Base-by-base conservation (phyloP, 1,140 invertebrate species). In the Conus betulinus region DNA sequence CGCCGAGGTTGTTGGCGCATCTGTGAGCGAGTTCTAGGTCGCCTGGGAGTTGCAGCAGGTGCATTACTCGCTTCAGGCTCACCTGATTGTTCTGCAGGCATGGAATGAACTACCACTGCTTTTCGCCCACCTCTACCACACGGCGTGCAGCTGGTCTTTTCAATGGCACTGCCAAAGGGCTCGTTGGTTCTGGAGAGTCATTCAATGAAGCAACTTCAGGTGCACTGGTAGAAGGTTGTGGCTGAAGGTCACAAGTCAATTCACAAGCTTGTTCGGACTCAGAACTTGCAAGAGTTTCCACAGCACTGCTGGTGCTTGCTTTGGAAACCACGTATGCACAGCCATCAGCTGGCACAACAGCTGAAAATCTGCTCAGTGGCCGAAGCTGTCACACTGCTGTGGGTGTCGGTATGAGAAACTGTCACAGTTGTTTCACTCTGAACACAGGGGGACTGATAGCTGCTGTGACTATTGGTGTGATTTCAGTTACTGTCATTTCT, bases 1-100 rank as follows among this genome's bases (percentile, higher is more conserved):
- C 51, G 60, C 84, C 52, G 84, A 53, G 84, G 57, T n/a, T 67
- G 63, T 51, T 23, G 27, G 17, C 84, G 23, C 13, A 55, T 52
- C 63, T 85, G 84, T 52, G 84, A 71, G 10, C 84, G 63, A 23
- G 84, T 85, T 17, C 52, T 39, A 2, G 25, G 63, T 51, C 84
- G 60, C 52, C 25, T 85, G 57, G 84, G 3, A 25, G 84, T 20
- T 20, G 57, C 20, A 20, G 13, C 15, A 17, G 57, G 55, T 7
- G 13, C 17, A 5, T 25, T 27, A 7, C 23, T 20, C 6, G 60
- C 27, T 52, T 71, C 71, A 52, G 39, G 39, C 79, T 81, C 27
- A 4, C 13, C 51, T 13, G 79, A 51, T 53, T 81, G 51, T 23
- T 53, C 51, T 7, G 79, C 79, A 53, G 39, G 39, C 20, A 23